phyloP scores from a whole-genome alignment of 2,113 vertebrate genomes.

The Eurystomus gularis region DNA sequence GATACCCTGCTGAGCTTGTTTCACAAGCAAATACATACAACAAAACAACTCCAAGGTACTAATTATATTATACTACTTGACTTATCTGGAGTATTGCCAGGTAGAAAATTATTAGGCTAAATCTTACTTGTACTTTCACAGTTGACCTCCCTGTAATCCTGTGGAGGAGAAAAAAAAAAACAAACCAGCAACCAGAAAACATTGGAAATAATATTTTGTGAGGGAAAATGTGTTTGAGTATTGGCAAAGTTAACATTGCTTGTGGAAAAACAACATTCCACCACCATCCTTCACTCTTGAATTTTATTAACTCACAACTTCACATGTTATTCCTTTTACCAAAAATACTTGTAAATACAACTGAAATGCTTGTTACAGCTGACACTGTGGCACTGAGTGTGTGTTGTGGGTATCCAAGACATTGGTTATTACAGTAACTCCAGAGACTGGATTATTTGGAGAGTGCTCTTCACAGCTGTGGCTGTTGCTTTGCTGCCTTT shows the following conservation, averaged over 20 bases:
- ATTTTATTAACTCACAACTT: neutral
- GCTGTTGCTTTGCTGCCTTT: neutral
- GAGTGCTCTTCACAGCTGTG: neutral
- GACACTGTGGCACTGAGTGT: neutral
- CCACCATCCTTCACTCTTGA: neutral
- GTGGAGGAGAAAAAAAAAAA: neutral
- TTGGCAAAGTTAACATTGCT: neutral
- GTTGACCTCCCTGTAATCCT: constrained; percentile 39
- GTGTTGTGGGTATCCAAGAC: neutral
- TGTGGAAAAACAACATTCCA: neutral
- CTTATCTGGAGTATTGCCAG: constrained; percentile 29
- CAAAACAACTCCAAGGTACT: neutral
- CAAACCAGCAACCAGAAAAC: neutral
- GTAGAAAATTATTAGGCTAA: constrained; percentile 23
- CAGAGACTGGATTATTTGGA: neutral
- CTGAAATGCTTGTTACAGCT: neutral
- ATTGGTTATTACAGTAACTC: neutral
- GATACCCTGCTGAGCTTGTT: neutral
- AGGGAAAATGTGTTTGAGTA: neutral
- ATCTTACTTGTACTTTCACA: constrained; percentile 39
- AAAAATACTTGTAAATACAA: neutral
- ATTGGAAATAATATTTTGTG: neutral
- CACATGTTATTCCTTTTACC: neutral
- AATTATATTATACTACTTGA: neutral
- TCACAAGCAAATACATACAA: neutral